Percentiles rank a stretch among this genome's conserved stretches.
These are phyloP conservation scores for Sebastes variabilis DNA, from an alignment of 2,797 vertebrate species.

Conservation along the genomic window DNA sequence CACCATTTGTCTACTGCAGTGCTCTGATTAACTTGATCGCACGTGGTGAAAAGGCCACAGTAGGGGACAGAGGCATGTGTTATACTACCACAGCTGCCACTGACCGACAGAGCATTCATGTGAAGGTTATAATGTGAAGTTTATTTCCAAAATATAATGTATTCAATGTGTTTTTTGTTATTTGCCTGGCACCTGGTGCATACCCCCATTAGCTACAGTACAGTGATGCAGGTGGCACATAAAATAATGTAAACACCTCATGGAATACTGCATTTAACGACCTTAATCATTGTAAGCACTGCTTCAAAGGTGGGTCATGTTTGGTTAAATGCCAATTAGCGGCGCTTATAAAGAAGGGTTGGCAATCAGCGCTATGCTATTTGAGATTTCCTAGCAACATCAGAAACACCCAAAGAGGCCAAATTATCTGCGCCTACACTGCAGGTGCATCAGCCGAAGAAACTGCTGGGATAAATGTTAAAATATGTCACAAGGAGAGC, in stretches of 20 bases:
- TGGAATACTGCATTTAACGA: not conserved
- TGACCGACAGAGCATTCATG: not conserved
- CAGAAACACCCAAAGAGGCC: not conserved
- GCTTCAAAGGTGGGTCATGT: constrained; percentile 8
- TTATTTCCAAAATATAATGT: too few species aligned
- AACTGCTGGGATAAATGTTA: not conserved
- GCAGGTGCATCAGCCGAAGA: not conserved
- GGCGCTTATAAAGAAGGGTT: not conserved
- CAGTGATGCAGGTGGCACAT: not conserved
- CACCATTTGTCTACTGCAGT: constrained; percentile 26
- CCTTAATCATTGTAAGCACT: constrained; percentile 7
- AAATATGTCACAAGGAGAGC: not conserved
- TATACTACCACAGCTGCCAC: too few species aligned
- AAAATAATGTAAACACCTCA: constrained; percentile 14
- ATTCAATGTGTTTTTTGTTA: not conserved
- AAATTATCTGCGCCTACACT: not conserved
- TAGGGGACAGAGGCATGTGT: not conserved
- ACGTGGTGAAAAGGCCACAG: constrained; percentile 2
- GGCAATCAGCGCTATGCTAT: not conserved
- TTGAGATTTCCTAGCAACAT: not conserved
- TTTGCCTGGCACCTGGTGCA: not conserved
- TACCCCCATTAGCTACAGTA: not conserved
- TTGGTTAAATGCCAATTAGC: constrained; percentile 32
- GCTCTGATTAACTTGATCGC: constrained; percentile 39
- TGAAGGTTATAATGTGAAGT: not conserved